These are phyloP conservation scores for Andricus grossulariae DNA, from an alignment of 1,140 invertebrate species.

Conservation along the genomic window DNA sequence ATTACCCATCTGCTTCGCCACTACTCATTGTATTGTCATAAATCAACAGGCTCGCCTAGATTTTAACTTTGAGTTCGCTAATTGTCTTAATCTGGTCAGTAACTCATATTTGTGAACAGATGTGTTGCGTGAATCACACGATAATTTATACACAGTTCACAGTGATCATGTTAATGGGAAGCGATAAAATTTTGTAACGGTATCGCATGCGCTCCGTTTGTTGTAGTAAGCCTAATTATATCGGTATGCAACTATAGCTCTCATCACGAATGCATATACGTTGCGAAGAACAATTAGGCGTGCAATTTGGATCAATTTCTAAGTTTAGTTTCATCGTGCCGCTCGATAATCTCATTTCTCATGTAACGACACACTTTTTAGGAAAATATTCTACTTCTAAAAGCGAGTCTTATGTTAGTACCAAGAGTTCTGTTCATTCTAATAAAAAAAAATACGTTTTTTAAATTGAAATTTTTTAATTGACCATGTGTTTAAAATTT, in stretches of 20 bases:
- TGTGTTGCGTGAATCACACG: slow-evolving; percentile 14
- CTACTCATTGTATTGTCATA: background rate
- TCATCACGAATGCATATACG: slow-evolving; percentile 1
- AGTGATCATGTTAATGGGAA: background rate
- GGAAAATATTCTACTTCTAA: background rate
- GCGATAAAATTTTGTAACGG: slow-evolving; percentile 24
- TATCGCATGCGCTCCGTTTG: slow-evolving; percentile 1
- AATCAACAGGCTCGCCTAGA: background rate
- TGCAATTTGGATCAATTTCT: no score
- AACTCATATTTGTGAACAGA: background rate
- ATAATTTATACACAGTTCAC: slow-evolving; percentile 23
- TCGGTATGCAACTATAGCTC: background rate
- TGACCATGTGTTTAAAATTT: no score
- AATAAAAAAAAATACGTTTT: background rate
- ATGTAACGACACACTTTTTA: slow-evolving; percentile 1
- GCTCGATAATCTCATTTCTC: slow-evolving; percentile 20
- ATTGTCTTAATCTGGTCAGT: slow-evolving; percentile 1
- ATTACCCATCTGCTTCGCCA: background rate
- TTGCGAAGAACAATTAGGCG: background rate
- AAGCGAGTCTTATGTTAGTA: background rate
- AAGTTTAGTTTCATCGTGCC: background rate
- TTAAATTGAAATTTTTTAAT: no score
- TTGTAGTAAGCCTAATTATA: slow-evolving; percentile 12
- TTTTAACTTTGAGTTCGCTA: slow-evolving; percentile 3
- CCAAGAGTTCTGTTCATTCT: background rate